Conservation (phyloP, 2,797 vertebrate genomes). For the Sebastes vulpes region DNA sequence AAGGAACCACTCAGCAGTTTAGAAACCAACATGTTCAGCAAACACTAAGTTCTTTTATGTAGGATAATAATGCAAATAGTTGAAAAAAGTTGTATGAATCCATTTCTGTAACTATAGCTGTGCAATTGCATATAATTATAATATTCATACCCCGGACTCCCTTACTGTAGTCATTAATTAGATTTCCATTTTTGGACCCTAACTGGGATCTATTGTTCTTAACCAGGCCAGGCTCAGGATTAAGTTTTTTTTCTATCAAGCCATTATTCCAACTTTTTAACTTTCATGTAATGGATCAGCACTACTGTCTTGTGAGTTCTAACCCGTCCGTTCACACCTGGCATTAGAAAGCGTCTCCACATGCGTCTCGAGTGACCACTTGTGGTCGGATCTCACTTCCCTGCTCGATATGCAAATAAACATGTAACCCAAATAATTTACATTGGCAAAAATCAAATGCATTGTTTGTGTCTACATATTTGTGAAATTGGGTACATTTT, state of each 20-base stretch:
- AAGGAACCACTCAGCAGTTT: conserved; percentile 2
- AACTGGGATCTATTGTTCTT: not conserved
- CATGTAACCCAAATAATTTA: not conserved
- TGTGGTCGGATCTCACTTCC: not conserved
- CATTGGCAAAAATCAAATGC: not conserved
- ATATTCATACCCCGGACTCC: not conserved
- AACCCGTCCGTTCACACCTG: not conserved
- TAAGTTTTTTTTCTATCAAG: not conserved
- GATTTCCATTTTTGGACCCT: not conserved
- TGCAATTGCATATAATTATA: not conserved
- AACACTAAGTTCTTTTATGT: not conserved
- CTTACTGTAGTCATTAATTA: not conserved
- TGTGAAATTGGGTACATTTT: not conserved
- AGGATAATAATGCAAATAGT: not conserved
- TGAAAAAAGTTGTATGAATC: not conserved
- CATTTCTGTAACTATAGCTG: not conserved
- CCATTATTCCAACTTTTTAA: not conserved
- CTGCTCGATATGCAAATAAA: not conserved
- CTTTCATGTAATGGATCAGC: not conserved
- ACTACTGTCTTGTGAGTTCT: not conserved
- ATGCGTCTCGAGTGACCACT: not conserved
- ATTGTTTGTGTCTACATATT: not conserved
- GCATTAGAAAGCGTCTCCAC: not conserved
- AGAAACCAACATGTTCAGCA: not conserved
- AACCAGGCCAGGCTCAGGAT: not conserved